phyloP scores from a whole-genome alignment of 2,113 vertebrate species.

The Epinephelus cyanopodus region DNA sequence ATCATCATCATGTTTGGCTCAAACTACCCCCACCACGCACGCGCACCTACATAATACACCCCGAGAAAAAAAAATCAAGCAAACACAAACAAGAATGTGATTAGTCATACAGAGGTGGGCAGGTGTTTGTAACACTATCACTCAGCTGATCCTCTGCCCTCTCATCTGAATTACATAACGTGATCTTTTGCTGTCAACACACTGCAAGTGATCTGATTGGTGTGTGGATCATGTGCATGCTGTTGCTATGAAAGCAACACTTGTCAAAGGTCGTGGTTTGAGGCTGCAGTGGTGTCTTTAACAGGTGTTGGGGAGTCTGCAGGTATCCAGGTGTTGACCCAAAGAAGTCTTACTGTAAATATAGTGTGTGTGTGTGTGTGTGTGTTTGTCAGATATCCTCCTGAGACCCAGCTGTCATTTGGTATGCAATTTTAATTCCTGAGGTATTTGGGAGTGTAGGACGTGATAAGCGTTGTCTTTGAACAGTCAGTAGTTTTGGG shows the following conservation, averaged over 20 bases:
- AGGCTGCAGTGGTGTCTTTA: constrained; percentile 7
- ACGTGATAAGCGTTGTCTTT: no score
- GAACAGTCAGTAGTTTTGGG: no score
- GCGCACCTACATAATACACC: constrained; percentile 23
- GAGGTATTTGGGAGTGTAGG: no score
- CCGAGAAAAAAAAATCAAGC: constrained; percentile 20
- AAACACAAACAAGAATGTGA: constrained; percentile 15
- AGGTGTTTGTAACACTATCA: constrained; percentile 31
- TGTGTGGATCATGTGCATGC: constrained; percentile 24
- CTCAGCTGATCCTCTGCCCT: constrained; percentile 39
- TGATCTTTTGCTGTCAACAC: constrained; percentile 19
- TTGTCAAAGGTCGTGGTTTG: constrained; percentile 38
- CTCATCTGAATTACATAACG: constrained; percentile 41
- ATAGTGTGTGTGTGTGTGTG: background rate
- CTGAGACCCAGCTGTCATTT: no score
- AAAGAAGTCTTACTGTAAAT: background rate
- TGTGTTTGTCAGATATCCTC: background rate
- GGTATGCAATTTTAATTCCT: no score
- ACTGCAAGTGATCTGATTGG: constrained; percentile 35
- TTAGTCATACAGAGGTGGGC: constrained; percentile 53
- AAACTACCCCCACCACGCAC: constrained; percentile 4
- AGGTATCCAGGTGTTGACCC: background rate
- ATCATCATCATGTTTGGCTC: constrained; percentile 20
- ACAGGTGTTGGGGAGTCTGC: constrained; percentile 34
- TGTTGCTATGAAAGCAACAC: constrained; percentile 56